Conservation (phyloP, 2,888 invertebrate genomes). For the Drosophila anomelani region DNA sequence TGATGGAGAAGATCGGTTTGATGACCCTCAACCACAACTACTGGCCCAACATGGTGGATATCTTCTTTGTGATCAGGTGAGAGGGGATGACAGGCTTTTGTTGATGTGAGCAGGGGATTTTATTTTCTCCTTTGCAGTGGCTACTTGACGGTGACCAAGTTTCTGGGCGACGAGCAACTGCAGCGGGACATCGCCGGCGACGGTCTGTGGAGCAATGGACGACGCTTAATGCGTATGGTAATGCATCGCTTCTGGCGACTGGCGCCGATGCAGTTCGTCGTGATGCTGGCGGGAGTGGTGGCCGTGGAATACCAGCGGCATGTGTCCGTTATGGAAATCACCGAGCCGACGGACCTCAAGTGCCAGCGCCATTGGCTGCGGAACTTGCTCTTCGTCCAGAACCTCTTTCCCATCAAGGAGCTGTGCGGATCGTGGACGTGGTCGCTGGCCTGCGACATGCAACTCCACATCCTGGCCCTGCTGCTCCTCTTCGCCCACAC, state of each 20-base stretch:
- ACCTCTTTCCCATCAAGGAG: slow-evolving; percentile 20
- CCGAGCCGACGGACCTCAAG: slow-evolving; percentile 42
- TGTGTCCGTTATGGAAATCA: slow-evolving; percentile 44
- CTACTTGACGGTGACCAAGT: slow-evolving; percentile 53
- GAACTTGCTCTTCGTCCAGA: slow-evolving; percentile 51
- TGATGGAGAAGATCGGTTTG: not conserved
- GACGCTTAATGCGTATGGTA: slow-evolving; percentile 25
- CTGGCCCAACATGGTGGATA: slow-evolving; percentile 37
- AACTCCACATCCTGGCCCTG: slow-evolving; percentile 46
- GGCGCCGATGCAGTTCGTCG: slow-evolving; percentile 44
- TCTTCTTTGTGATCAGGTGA: slow-evolving; percentile 57
- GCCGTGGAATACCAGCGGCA: slow-evolving; percentile 42
- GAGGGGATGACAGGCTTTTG: not conserved
- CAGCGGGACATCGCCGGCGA: slow-evolving; percentile 46
- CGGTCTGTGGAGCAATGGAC: slow-evolving; percentile 13
- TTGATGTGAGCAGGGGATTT: not conserved
- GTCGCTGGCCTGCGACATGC: slow-evolving; percentile 60
- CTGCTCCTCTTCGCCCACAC: slow-evolving; percentile 49
- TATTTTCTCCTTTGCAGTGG: slow-evolving; percentile 29
- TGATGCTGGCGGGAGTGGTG: slow-evolving; percentile 29
- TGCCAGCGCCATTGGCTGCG: slow-evolving; percentile 45
- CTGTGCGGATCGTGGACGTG: slow-evolving; percentile 60
- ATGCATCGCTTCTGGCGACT: slow-evolving; percentile 54
- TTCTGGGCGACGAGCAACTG: slow-evolving; percentile 37
- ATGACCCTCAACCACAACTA: slow-evolving; percentile 20